phyloP scores from a whole-genome alignment of 2,888 invertebrate species.

The Peribatodes rhomboidaria region DNA sequence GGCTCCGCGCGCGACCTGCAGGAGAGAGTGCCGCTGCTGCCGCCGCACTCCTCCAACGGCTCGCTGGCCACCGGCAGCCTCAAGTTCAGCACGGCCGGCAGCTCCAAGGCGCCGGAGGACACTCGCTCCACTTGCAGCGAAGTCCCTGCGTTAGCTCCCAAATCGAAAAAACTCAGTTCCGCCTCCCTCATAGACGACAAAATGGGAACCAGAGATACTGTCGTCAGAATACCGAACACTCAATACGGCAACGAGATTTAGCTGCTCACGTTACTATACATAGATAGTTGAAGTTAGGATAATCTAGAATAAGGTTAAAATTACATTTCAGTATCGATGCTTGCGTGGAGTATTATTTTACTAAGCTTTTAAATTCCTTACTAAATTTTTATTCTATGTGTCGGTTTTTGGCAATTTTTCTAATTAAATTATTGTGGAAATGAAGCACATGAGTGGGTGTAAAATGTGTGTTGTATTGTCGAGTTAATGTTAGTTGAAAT shows the following conservation, averaged over 20 bases:
- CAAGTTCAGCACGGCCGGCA: conserved; percentile 72
- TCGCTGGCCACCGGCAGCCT: conserved; percentile 78
- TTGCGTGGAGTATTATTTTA: conserved; percentile 35
- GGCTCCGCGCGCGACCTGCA: conserved; percentile 71
- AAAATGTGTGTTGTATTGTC: conserved; percentile 28
- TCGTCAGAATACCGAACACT: conserved; percentile 78
- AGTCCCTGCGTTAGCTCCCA: conserved; percentile 76
- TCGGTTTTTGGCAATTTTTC: conserved; percentile 22
- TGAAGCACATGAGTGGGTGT: conserved; percentile 23
- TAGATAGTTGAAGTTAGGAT: conserved; percentile 26
- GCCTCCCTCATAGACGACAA: conserved; percentile 81
- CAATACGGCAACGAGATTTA: conserved; percentile 78
- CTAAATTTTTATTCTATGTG: conserved; percentile 10
- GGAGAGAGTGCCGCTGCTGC: conserved; percentile 77
- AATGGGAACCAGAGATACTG: conserved; percentile 75
- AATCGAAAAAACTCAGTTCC: conserved; percentile 79
- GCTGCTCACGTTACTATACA: conserved; percentile 24
- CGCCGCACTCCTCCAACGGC: conserved; percentile 80
- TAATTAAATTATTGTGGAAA: conserved; percentile 13
- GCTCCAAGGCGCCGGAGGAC: conserved; percentile 71
- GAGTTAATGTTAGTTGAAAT: conserved; percentile 12
- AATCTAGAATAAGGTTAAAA: conserved; percentile 29
- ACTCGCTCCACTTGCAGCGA: conserved; percentile 79
- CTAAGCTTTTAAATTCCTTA: conserved; percentile 22
- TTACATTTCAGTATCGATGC: conserved; percentile 31